Evolutionary conservation across 2,888 invertebrate species (phyloP).

Genomic region (Hermaeophaga mercurialis): DNA sequence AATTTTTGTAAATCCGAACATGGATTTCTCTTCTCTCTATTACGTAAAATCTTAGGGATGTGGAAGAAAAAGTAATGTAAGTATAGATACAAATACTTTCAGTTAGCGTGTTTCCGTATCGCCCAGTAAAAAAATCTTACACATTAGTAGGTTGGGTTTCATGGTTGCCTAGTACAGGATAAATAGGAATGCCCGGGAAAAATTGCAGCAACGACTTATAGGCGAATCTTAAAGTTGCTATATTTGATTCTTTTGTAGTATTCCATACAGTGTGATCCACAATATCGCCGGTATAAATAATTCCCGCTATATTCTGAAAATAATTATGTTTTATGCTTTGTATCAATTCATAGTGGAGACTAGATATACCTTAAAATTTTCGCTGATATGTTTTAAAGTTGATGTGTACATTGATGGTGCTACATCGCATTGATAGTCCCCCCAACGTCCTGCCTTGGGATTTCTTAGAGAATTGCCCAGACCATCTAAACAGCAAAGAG

Average conservation of each 20-base stretch:
- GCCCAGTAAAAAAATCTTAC: conserved; percentile 35
- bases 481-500: background rate
- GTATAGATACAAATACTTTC: too few relatives aligned
- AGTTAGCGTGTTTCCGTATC: too few relatives aligned
- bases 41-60: too few relatives aligned
- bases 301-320: background rate
- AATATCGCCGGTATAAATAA: background rate
- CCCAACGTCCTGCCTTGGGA: background rate
- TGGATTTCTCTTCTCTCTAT: too few relatives aligned
- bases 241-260: background rate
- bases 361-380: too few relatives aligned
- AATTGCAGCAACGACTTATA: background rate
- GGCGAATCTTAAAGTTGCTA: background rate
- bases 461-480: background rate
- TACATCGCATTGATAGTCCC: background rate
- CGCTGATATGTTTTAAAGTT: background rate
- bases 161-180: conserved; percentile 68
- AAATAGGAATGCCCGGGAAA: conserved; percentile 61
- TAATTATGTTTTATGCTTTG: too few relatives aligned
- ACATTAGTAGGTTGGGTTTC: conserved; percentile 67
- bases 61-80: too few relatives aligned
- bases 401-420: background rate
- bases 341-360: background rate
- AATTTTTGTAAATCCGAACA: background rate
- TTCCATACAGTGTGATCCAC: background rate